Conservation (phyloP, 1,140 invertebrate species). For the Sycophila sp. region DNA sequence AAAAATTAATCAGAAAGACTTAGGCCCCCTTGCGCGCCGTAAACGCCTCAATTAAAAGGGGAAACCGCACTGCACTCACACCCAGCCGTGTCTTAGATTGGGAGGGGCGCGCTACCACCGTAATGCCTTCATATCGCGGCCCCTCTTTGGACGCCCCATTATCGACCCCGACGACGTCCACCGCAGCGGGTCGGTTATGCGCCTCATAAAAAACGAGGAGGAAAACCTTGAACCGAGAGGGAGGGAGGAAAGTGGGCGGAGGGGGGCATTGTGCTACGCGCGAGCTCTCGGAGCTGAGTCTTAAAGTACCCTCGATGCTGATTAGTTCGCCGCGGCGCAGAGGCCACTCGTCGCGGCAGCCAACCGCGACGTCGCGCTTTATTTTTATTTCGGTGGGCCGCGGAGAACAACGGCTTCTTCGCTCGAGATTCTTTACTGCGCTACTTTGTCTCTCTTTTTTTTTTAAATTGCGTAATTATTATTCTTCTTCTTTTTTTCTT, state of each 20-base stretch:
- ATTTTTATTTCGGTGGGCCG: too few species aligned
- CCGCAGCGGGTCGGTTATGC: background rate
- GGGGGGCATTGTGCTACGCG: background rate
- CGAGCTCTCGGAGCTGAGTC: background rate
- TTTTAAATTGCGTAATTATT: too few species aligned
- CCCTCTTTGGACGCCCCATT: background rate
- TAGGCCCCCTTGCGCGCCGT: background rate
- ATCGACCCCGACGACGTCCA: too few species aligned
- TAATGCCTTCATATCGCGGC: conserved; percentile 2
- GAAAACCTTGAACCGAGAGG: background rate
- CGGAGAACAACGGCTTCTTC: too few species aligned
- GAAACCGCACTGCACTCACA: background rate
- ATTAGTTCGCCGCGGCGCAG: background rate
- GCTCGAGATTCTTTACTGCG: too few species aligned
- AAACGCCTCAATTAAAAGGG: conserved; percentile 5
- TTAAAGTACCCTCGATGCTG: conserved; percentile 8
- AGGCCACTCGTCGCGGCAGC: too few species aligned
- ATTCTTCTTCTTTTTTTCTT: too few species aligned
- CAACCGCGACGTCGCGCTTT: too few species aligned
- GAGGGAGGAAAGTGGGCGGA: background rate
- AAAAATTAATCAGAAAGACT: conserved; percentile 4
- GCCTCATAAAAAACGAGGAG: too few species aligned
- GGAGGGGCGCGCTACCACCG: background rate
- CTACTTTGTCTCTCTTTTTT: too few species aligned
- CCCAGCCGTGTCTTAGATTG: background rate